phyloP scores from a whole-genome alignment of 2,113 vertebrate genomes.

The Cryptotis parvus region DNA sequence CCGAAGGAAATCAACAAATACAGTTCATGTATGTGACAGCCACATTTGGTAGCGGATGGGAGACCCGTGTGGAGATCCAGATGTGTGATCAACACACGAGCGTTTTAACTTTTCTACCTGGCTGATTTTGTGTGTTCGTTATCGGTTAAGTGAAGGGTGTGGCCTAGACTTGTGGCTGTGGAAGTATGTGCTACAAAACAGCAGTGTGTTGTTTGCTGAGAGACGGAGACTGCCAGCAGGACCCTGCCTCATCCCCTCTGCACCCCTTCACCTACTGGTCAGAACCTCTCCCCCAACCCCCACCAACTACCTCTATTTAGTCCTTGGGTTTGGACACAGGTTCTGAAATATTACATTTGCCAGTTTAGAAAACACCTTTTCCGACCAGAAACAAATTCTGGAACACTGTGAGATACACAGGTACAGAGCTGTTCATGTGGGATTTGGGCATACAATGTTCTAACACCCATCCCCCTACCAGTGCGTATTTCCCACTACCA shows the following conservation, averaged over 20 bases:
- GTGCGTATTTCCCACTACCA: no score
- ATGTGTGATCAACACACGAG: background rate
- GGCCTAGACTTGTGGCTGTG: constrained; percentile 15
- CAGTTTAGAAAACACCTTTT: background rate
- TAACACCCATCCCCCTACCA: no score
- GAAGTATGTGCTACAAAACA: background rate
- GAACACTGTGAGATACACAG: no score
- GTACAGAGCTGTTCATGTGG: no score
- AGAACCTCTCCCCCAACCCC: background rate
- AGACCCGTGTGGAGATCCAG: background rate
- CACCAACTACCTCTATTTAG: background rate
- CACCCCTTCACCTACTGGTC: no score
- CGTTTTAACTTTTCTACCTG: background rate
- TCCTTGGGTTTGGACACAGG: background rate
- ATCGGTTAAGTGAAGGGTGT: background rate
- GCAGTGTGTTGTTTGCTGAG: no score
- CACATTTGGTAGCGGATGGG: background rate
- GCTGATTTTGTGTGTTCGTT: background rate
- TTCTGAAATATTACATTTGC: background rate
- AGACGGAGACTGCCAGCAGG: no score
- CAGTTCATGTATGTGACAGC: background rate
- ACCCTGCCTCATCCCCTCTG: no score
- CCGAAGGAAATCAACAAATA: constrained; percentile 28
- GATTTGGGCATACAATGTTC: no score
- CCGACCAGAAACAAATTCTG: no score